Conservation (phyloP, 1,140 invertebrate species). For the Lasaia peninsularis region DNA sequence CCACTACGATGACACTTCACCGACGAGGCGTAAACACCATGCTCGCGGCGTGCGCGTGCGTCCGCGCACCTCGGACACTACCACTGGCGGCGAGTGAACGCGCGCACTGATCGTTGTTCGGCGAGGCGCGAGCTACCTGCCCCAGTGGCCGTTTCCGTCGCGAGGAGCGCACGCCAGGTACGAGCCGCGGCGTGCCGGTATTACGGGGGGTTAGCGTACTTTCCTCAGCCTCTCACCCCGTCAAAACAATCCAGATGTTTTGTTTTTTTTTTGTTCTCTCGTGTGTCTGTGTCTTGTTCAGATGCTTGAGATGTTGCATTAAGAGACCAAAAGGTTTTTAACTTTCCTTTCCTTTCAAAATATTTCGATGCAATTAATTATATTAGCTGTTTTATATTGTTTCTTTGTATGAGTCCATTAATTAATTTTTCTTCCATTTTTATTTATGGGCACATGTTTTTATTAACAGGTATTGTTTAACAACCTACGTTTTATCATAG, state of each 20-base stretch:
- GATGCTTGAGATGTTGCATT: neutral
- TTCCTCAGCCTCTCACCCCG: constrained; percentile 25
- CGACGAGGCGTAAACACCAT: constrained; percentile 54
- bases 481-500: too few species aligned
- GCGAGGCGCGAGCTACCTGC: constrained; percentile 55
- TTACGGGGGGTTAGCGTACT: constrained; percentile 36
- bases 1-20: constrained; percentile 62
- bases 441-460: too few species aligned
- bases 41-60: constrained; percentile 53
- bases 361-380: too few species aligned
- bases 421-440: too few species aligned
- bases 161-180: constrained; percentile 54
- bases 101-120: constrained; percentile 60
- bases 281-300: neutral
- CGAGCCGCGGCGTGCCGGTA: constrained; percentile 22
- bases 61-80: constrained; percentile 66
- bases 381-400: too few species aligned
- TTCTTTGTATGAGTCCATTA: too few species aligned
- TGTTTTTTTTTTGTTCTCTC: neutral
- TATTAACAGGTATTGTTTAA: too few species aligned
- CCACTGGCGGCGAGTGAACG: constrained; percentile 68
- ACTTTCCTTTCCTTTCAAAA: too few species aligned
- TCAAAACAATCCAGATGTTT: constrained; percentile 17
- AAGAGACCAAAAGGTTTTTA: too few species aligned
- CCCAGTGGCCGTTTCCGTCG: constrained; percentile 44